Evolutionary conservation across 1,140 invertebrate species (phyloP).

Genomic region (Drosophila persimilis): DNA sequence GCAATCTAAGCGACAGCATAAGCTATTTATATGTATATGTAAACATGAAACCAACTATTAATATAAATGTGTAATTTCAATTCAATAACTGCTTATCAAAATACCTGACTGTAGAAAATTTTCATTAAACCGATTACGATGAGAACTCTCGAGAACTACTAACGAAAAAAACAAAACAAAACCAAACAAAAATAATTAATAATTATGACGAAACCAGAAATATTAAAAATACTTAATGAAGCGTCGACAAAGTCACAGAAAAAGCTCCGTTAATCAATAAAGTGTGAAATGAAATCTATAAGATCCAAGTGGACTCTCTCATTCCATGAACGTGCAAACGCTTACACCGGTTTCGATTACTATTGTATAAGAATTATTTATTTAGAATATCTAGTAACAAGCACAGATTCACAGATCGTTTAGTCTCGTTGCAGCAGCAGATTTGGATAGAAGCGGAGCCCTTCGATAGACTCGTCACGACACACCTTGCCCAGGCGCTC

Average conservation of each 20-base stretch:
- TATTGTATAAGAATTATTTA: conserved; percentile 5
- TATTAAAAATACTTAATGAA: conserved; percentile 41
- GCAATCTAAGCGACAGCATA: conserved; percentile 67
- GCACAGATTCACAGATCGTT: conserved; percentile 7
- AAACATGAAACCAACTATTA: conserved; percentile 52
- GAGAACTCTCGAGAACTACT: conserved; percentile 36
- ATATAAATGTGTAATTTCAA: conserved; percentile 72
- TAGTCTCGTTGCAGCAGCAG: conserved; percentile 85
- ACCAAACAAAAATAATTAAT: conserved; percentile 45
- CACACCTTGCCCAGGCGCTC: conserved; percentile 94
- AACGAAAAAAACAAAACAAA: conserved; percentile 30
- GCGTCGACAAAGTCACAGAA: conserved; percentile 58
- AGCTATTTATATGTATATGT: conserved; percentile 64
- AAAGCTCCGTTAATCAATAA: conserved; percentile 63
- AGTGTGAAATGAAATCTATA: conserved; percentile 53
- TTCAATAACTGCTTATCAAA: conserved; percentile 79
- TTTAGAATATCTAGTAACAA: conserved; percentile 20
- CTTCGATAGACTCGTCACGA: conserved; percentile 96
- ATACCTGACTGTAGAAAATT: conserved; percentile 78
- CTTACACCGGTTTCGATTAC: not conserved
- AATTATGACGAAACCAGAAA: conserved; percentile 5
- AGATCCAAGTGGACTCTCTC: conserved; percentile 9
- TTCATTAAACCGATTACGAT: conserved; percentile 59
- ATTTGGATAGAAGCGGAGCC: conserved; percentile 96
- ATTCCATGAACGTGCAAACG: not conserved